Evolutionary conservation across 1,140 invertebrate species (phyloP).

Genomic region (Camponotus vicinus): DNA sequence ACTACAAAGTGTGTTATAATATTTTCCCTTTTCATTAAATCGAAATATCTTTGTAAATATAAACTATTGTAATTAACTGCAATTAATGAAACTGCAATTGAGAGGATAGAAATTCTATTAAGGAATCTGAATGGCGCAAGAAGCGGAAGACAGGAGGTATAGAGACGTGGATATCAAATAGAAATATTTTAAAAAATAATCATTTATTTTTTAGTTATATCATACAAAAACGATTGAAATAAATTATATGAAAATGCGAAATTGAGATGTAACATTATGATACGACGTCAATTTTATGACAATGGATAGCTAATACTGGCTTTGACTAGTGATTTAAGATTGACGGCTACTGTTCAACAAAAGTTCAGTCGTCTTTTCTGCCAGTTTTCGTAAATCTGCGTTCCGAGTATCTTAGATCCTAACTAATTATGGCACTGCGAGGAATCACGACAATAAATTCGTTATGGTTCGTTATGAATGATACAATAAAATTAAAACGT

Average conservation of each 20-base stretch:
- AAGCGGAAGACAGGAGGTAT: not conserved
- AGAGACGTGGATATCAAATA: not conserved
- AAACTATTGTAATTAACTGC: not conserved
- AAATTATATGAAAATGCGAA: constrained; percentile 39
- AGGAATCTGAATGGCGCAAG: not conserved
- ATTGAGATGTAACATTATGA: not conserved
- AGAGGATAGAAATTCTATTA: not conserved
- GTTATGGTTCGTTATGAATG: not conserved
- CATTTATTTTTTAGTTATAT: constrained; percentile 26
- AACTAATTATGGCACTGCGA: constrained; percentile 31
- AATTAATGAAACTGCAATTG: not conserved
- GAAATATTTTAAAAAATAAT: constrained; percentile 17
- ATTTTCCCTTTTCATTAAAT: not conserved
- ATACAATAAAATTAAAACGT: not conserved
- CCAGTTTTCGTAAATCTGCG: not conserved
- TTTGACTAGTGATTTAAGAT: constrained; percentile 66
- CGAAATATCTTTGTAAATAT: not conserved
- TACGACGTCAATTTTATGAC: not conserved
- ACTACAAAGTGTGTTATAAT: not conserved
- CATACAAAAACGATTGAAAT: constrained; percentile 49
- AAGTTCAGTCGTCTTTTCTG: not conserved
- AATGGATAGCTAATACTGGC: constrained; percentile 69
- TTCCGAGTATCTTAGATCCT: not conserved
- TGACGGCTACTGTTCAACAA: not conserved
- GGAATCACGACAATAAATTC: not conserved